Base-by-base conservation (phyloP, 2,797 vertebrate species). In the Gymnothorax javanicus region DNA sequence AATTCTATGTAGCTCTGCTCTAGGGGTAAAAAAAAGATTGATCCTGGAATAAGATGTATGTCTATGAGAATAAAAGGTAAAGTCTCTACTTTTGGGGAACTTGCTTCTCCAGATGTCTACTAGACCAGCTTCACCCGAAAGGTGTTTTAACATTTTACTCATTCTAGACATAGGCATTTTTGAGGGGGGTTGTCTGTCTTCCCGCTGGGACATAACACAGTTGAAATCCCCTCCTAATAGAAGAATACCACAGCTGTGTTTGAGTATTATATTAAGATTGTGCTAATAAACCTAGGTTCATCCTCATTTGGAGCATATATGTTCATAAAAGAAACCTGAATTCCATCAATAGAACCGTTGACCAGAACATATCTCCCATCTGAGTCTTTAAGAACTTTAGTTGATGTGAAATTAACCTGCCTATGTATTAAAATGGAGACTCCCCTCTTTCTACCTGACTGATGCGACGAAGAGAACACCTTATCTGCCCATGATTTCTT, bases 401-500 rank as follows among this genome's bases (percentile, higher is more conserved):
- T 79, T 62, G 57, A 11, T 60, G 84, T 85, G 9, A 87, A 85
- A 69, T 89, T 83, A 20, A 87, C 11, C 2, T 79, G 79, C 33
- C 52, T 87, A 7, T 87, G 56, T 84, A 87, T 87, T 15, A 87
- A 17, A 4, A 87, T 87, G 17, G 81, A 85, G 11, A 89, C 86
- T 25, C 86, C 86, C 62, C 8, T 90, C 4, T 85, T 88, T 43
- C 84, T 69, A 0, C 88, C 86, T 11, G 84, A 86, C 0, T 7
- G 4, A 2, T 88, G 89, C 1, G 88, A 90, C 0, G 89, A 91
- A 1, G 88, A 86, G 11, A 4, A 90, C 50, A 86, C 64, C 56
- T 91, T 90, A 4, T 88, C 89, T 87, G 86, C 83, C 84, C 85
- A 87, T 0, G 81, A 89, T 6, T 52, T 89, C 20, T 84, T 89